Conservation (phyloP, 1,140 invertebrate genomes). For the Lerema accius region DNA sequence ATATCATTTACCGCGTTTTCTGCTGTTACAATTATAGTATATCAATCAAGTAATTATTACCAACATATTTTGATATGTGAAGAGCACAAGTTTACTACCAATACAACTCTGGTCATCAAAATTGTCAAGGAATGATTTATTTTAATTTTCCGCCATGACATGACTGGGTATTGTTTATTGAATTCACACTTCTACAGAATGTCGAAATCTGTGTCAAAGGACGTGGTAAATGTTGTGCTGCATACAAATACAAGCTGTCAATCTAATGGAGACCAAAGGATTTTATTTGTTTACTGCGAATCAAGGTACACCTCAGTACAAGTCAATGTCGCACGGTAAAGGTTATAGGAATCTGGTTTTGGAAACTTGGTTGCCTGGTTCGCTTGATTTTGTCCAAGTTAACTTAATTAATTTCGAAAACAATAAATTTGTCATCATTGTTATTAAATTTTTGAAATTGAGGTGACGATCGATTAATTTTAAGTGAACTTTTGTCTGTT, state of each 20-base stretch:
- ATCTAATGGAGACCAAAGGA: slow-evolving; percentile 36
- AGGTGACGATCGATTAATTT: too few species aligned
- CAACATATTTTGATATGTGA: too few species aligned
- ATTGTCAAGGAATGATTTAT: slow-evolving; percentile 43
- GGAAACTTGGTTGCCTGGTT: too few species aligned
- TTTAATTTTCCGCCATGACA: slow-evolving; percentile 32
- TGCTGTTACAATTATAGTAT: too few species aligned
- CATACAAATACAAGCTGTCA: slow-evolving; percentile 40
- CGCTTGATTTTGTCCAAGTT: too few species aligned
- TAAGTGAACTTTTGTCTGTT: too few species aligned
- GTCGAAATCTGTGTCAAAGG: slow-evolving; percentile 60
- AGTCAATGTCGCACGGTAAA: slow-evolving; percentile 15
- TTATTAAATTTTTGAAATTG: too few species aligned
- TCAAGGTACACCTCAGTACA: slow-evolving; percentile 10
- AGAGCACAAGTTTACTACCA: too few species aligned
- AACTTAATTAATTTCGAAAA: too few species aligned
- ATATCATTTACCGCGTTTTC: too few species aligned
- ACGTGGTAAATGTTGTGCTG: slow-evolving; percentile 37
- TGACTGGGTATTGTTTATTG: slow-evolving; percentile 46
- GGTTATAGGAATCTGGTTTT: background rate
- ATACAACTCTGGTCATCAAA: background rate
- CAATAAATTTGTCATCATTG: too few species aligned
- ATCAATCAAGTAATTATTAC: too few species aligned
- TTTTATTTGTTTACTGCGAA: slow-evolving; percentile 34
- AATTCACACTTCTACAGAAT: slow-evolving; percentile 50